A percentile compares a stretch with the other conserved stretches of the same genome.
Evolutionary conservation across 2,888 invertebrate species (phyloP).

Genomic region (Drosophila anomelani): DNA sequence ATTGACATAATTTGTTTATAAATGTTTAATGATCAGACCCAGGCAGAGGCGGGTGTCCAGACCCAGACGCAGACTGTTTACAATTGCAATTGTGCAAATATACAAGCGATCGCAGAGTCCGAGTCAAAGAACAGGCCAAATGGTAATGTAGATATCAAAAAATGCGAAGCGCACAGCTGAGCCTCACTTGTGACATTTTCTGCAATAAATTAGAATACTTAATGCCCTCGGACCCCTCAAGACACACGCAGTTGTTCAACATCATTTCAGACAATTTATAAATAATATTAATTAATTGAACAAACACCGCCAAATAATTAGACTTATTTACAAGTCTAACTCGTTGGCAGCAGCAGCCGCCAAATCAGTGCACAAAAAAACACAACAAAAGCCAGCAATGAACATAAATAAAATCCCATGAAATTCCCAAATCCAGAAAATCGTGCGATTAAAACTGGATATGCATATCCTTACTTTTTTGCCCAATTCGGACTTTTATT

Average conservation of each 20-base stretch:
- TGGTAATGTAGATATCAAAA: slow-evolving; percentile 64
- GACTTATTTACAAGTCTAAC: slow-evolving; percentile 64
- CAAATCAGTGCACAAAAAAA: slow-evolving; percentile 4
- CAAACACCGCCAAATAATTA: slow-evolving; percentile 20
- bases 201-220: slow-evolving; percentile 54
- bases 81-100: slow-evolving; percentile 50
- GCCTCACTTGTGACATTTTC: slow-evolving; percentile 10
- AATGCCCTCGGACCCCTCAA: slow-evolving; percentile 9
- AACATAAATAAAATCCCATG: slow-evolving; percentile 27
- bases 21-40: slow-evolving; percentile 63
- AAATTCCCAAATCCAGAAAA: slow-evolving; percentile 27
- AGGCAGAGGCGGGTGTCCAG: slow-evolving; percentile 35
- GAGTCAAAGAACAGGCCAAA: slow-evolving; percentile 47
- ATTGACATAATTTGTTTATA: slow-evolving; percentile 81
- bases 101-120: slow-evolving; percentile 18
- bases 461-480: slow-evolving; percentile 44
- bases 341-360: slow-evolving; percentile 47
- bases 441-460: slow-evolving; percentile 38
- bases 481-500: slow-evolving; percentile 12
- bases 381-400: slow-evolving; percentile 8
- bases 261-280: slow-evolving; percentile 47
- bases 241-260: slow-evolving; percentile 8
- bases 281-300: slow-evolving; percentile 57
- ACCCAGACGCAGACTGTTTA: slow-evolving; percentile 37
- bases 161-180: slow-evolving; percentile 7